Base-by-base conservation (phyloP, 1,140 invertebrate species). In the Polypedilum vanderplanki region DNA sequence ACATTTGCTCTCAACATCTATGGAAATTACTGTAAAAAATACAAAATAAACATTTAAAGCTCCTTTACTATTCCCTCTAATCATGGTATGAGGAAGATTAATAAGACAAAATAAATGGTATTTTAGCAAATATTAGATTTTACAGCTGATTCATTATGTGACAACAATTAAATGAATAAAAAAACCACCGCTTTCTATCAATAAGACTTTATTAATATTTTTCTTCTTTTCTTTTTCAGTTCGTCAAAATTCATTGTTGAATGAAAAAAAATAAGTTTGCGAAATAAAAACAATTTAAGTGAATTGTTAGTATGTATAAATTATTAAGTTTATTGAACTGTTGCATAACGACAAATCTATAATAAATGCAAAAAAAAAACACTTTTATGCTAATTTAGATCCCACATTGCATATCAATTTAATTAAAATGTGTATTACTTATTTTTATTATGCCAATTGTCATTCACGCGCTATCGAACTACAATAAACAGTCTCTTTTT, bases 101-200 rank as follows among this genome's bases (percentile, higher is more conserved):
- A n/a, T n/a, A n/a, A 46, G 15, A 46, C 15, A 10, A 46, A 3
- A 46, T 46, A 46, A 46, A 46, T 46, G 41, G 15, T 8, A 46
- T 46, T 46, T 46, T 3, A 46, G 41, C 15, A 46, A 46, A n/a
- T 67, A 67, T 18, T 67, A 67, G 64, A 67, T 67, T 67, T 67
- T 67, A 67, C 64, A 67, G 64, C 64, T 67, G 18, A 67, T 17
- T 15, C 9, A 46, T 46, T 46, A 46, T 46, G 15, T 10, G n/a
- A n/a, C 4, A 46, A 46, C 41, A 17, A 67, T 67, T 17, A 67
- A 67, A 67, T 20, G 18, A 67, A 67, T 18, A 67, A 67, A 67
- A 65, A 67, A 67, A 67, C 9, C n/a, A 67, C 64, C 64, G 64
- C 64, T 67, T 67, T 67, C 64, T 67, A 67, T 67, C 64, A 67